Conservation (phyloP, 2,113 vertebrate species). For the Neodon shergylaensis region DNA sequence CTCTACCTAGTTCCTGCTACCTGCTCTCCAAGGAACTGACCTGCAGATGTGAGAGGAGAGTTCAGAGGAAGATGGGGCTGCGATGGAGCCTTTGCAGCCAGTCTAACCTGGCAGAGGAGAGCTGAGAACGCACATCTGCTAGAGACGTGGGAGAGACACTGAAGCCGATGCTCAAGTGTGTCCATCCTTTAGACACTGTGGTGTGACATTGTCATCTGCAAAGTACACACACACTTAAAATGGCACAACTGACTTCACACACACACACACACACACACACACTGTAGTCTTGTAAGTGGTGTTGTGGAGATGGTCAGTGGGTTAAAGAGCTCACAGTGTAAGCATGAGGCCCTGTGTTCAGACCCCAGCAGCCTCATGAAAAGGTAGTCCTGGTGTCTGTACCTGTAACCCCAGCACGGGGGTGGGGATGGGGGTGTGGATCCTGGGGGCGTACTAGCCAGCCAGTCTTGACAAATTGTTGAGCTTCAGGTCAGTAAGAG, state of each 20-base stretch:
- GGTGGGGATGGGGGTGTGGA: too few relatives aligned
- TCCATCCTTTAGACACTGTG: background rate
- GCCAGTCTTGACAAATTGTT: background rate
- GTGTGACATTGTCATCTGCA: background rate
- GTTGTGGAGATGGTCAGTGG: background rate
- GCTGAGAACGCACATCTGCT: background rate
- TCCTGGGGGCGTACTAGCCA: background rate
- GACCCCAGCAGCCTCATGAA: background rate
- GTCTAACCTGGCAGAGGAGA: background rate
- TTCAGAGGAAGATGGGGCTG: background rate
- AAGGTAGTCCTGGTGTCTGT: background rate
- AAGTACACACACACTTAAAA: background rate
- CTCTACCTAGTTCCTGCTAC: background rate
- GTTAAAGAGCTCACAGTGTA: too few relatives aligned
- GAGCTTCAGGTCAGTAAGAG: background rate
- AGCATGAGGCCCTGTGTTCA: background rate
- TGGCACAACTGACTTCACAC: background rate
- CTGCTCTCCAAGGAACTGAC: background rate
- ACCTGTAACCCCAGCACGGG: background rate
- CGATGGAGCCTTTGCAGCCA: background rate
- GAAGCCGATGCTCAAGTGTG: background rate
- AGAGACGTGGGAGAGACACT: background rate
- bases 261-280: background rate
- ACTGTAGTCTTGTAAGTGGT: background rate
- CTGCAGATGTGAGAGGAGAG: background rate